Percentiles rank a stretch among this genome's conserved stretches.
phyloP scores from a whole-genome alignment of 2,113 vertebrate genomes.

The Oriolus oriolus region DNA sequence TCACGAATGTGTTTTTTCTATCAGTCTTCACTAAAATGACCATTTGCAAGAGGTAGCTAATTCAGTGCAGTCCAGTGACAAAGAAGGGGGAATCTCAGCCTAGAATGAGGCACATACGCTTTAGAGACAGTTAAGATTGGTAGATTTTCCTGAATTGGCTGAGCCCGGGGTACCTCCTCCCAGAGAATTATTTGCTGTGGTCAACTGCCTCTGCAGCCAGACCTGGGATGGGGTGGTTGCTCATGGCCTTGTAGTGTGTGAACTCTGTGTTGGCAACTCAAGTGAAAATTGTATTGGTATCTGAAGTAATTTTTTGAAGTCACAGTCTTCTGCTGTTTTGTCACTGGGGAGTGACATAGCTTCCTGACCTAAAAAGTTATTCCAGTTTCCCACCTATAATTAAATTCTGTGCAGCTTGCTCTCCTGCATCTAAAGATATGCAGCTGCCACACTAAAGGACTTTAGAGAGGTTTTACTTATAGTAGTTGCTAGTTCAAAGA shows the following conservation, averaged over 20 bases:
- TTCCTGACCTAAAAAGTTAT: not conserved
- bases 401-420: not conserved
- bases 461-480: not conserved
- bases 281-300: not conserved
- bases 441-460: not conserved
- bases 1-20: not conserved
- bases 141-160: not conserved
- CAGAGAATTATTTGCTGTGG: not conserved
- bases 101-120: not conserved
- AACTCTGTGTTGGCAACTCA: not conserved
- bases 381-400: not conserved
- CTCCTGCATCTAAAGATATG: not conserved
- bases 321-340: not conserved
- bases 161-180: accelerated
- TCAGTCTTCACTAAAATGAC: not conserved
- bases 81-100: not conserved
- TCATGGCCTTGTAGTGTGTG: not conserved
- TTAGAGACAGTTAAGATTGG: not conserved
- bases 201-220: not conserved
- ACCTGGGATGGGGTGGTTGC: not conserved
- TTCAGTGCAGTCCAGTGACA: not conserved
- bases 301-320: not conserved
- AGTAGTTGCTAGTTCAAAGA: not conserved
- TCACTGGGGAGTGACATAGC: not conserved
- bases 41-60: not conserved